Evolutionary conservation across 2,113 vertebrate genomes (phyloP), one percentile per base, ranked within the genome.

Genomic region (Rhinoderma darwinii): DNA sequence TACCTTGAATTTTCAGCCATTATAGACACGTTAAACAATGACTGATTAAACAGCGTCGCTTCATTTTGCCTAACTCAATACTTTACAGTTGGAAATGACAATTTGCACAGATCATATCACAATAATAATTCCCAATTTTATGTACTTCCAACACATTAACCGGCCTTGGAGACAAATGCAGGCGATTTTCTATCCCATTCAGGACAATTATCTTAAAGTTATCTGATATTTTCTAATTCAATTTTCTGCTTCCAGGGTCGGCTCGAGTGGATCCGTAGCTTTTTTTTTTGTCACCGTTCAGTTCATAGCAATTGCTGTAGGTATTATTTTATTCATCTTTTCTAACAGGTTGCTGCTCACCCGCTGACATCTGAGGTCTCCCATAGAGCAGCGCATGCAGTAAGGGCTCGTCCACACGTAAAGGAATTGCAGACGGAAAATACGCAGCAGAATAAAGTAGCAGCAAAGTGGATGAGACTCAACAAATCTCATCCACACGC

Each of bases 131-230:
- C 87, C 37, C 88, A 82, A 88, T 88, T 86, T 15, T 1, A 82
- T 73, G 75, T 54, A 84, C 77, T 43, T 86, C 86, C 88, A 79
- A 92, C 89, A 90, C 90, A 92, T 92, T 92, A 92, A 92, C 91
- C 86, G 82, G 32, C 47, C 83, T 54, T 75, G 89, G 89, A 89
- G 90, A 92, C 91, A 90, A 91, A 90, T 89, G 88, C 90, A 89
- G 89, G 84, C 54, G 89, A 90, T 81, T 85, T 90, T 83, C 89
- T 89, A 88, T 88, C 87, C 89, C 0, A 44, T 88, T 88, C 88
- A 73, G 89, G 90, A 92, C 90, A 92, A 90, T 89, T 90, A 88
- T 85, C 88, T 88, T 89, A 91, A 89, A 89, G 85, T 90, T 89
- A 90, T 87, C 63, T 90, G 88, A 89, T 84, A 83, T 84, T 63